Evolutionary conservation across 2,888 invertebrate genomes (phyloP), one percentile per base, ranked within the genome.

Genomic region (Ypsolopha sequella): DNA sequence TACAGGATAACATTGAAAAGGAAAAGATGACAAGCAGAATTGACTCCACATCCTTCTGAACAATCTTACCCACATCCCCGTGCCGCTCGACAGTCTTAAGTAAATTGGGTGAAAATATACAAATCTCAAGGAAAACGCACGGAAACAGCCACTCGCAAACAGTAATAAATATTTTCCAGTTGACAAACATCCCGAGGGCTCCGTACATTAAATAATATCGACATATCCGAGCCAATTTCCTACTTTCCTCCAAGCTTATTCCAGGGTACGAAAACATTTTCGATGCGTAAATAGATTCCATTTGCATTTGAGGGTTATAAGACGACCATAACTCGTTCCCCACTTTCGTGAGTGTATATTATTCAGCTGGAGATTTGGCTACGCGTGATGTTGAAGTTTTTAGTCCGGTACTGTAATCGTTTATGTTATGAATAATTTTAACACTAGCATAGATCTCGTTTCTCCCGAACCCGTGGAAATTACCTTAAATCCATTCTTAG

Each of bases 191-290:
- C 73, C 74, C 66, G 64, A 63, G 71, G 69, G 70, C 63, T 64
- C 69, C 73, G 66, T 73, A 79, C 77, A 76, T 81, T 80, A 79
- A 80, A 78, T 81, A 78, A 79, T 78, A 80, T 80, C 77, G 78
- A 78, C 78, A 73, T 76, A 80, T 77, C 75, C 71, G 64, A 76
- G 78, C 77, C 81, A 79, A 80, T 81, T 78, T 74, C 74, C 70
- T 73, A 73, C 73, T 76, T 76, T 72, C 70, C 72, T 68, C 70
- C 76, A 76, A 79, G 77, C 80, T 78, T 73, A 79, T 80, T 80
- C 70, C 71, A 72, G 73, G 72, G 70, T 75, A 71, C 67, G 72
- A 71, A 78, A 80, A 79, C 72, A 80, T 76, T 68, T 71, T 66
- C 73, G 68, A 65, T 70, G 67, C 66, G 72, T 69, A 71, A 76